Base-by-base conservation (phyloP, 2,797 vertebrate species). In the Avahi laniger region DNA sequence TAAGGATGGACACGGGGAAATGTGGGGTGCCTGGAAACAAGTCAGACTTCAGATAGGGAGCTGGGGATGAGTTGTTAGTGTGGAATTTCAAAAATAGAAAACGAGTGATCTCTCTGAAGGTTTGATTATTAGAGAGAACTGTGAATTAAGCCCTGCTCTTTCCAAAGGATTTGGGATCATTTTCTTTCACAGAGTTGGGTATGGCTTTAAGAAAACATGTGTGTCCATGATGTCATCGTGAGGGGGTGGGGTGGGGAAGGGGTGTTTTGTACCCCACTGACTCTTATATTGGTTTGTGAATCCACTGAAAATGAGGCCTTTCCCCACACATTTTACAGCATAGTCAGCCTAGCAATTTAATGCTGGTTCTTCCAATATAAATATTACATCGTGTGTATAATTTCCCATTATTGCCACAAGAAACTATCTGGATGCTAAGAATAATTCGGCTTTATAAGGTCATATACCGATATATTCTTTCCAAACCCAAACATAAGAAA, bases 361-460 rank as follows among this genome's bases (percentile, higher is more conserved):
- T 95, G 89, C 91, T 54, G 92, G 90, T 88, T 95, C 91, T 97
- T 95, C 97, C 95, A 97, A 93, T 95, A 86, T 90, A 96, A 95
- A 96, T 96, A 96, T 82, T 94, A 61, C 43, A 96, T 96, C 92
- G 82, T 79, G 73, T 73, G 72, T 92, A 94, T 96, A 96, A 97
- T 95, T 98, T 97, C 93, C 95, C 93, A 97, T 96, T 96, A 96
- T 96, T 97, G 93, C 97, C 97, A 35, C 94, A 97, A 97, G 94
- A 96, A 97, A 92, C 95, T 97, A 97, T 94, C 96, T 96, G 94
- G 76, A 97, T 96, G 84, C 97, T 97, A 97, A 97, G 97, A 98
- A 97, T 97, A 98, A 97, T 97, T 97, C 7, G 2, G 50, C 93
- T 97, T 96, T 97, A 95, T 97, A 96, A 97, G 96, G 89, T 94